Conservation (phyloP, 2,113 vertebrate species). For the Puffinus mauretanicus region DNA sequence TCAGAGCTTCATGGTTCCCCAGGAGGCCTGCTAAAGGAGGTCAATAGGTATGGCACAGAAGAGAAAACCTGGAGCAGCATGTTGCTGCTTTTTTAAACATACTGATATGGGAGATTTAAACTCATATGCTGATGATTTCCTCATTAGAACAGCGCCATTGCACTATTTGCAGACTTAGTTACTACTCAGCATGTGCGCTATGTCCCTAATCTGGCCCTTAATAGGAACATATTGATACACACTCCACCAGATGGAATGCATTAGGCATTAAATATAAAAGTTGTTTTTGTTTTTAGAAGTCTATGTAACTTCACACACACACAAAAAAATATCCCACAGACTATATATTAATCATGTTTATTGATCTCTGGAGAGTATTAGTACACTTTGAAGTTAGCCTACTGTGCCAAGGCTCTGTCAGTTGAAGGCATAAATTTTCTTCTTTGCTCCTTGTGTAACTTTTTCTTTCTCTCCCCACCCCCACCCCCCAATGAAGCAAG, state of each 20-base stretch:
- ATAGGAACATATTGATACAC: constrained; percentile 5
- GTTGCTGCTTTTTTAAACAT: background rate
- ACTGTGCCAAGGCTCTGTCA: constrained; percentile 47
- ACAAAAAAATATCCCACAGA: background rate
- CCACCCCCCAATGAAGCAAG: background rate
- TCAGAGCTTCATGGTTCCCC: background rate
- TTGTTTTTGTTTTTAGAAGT: constrained; percentile 54
- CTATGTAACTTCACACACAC: constrained; percentile 33
- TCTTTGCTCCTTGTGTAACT: constrained; percentile 9
- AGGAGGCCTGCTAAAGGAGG: background rate
- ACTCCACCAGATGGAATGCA: background rate
- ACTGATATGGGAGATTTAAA: background rate
- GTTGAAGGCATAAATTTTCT: constrained; percentile 37
- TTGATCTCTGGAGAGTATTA: constrained; percentile 55
- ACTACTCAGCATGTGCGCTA: background rate
- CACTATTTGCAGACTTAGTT: background rate
- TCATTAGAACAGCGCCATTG: background rate
- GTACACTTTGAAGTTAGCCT: constrained; percentile 48
- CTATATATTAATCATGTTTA: constrained; percentile 48
- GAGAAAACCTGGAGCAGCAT: background rate
- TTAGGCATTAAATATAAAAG: constrained; percentile 42
- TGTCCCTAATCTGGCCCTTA: background rate
- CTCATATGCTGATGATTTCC: background rate
- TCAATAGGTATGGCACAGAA: background rate
- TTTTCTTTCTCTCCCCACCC: background rate